phyloP scores from a whole-genome alignment of 2,888 invertebrate genomes.

The Pseudococcus viburni region DNA sequence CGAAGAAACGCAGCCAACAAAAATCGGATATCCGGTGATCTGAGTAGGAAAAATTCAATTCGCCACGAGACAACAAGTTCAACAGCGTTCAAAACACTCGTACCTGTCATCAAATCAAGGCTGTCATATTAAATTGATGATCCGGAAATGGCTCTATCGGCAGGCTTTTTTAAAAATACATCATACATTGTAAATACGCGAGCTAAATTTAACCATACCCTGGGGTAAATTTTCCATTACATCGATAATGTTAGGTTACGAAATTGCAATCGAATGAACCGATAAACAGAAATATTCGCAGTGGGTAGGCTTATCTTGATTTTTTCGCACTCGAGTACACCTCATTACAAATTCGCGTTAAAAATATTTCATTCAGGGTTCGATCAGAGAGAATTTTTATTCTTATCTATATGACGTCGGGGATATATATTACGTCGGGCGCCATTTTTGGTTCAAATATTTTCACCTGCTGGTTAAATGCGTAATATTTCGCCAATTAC shows the following conservation, averaged over 20 bases:
- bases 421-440: neutral
- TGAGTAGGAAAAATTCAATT: neutral
- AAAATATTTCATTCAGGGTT: slow-evolving; percentile 23
- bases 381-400: neutral
- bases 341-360: slow-evolving; percentile 5
- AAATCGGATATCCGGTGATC: slow-evolving; percentile 53
- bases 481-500: neutral
- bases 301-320: slow-evolving; percentile 26
- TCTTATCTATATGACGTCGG: neutral
- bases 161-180: neutral
- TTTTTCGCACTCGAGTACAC: neutral
- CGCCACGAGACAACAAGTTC: slow-evolving; percentile 13
- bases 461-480: neutral
- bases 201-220: slow-evolving; percentile 30
- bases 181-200: neutral
- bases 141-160: neutral
- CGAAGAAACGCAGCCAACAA: slow-evolving; percentile 50
- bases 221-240: neutral
- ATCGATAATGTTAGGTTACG: neutral
- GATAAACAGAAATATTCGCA: neutral
- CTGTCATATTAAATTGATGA: slow-evolving; percentile 17
- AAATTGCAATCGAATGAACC: neutral
- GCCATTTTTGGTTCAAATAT: neutral
- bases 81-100: neutral
- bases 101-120: slow-evolving; percentile 15